Percentiles rank a stretch among this genome's conserved stretches.
These are phyloP conservation scores for Mus spretus DNA, from an alignment of 2,797 vertebrate species.

Conservation along the genomic window DNA sequence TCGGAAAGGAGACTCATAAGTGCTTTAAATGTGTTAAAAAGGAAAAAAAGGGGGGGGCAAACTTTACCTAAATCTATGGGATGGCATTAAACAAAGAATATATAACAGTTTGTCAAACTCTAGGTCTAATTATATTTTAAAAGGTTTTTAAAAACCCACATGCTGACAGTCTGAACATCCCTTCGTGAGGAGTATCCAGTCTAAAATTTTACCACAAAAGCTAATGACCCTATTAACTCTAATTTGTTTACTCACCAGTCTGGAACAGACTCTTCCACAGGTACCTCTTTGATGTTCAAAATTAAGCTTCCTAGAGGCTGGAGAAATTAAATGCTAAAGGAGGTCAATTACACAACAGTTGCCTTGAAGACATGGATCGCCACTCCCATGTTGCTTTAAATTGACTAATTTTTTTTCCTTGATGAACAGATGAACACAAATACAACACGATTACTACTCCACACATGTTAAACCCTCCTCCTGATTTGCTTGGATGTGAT, in stretches of 20 bases:
- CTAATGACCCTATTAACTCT: slow-evolving; percentile 90
- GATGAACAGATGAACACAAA: slow-evolving; percentile 85
- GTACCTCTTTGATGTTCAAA: slow-evolving; percentile 90
- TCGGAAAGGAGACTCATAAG: slow-evolving; percentile 39
- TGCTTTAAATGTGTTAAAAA: slow-evolving; percentile 58
- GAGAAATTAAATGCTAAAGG: slow-evolving; percentile 90
- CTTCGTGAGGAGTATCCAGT: slow-evolving; percentile 85
- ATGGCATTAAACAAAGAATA: slow-evolving; percentile 76
- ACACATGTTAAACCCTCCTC: slow-evolving; percentile 79
- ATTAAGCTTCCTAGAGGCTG: slow-evolving; percentile 89
- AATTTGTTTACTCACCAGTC: slow-evolving; percentile 91
- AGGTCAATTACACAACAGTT: slow-evolving; percentile 89
- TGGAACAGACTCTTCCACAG: slow-evolving; percentile 90
- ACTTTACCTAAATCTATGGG: slow-evolving; percentile 71
- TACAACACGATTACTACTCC: slow-evolving; percentile 80
- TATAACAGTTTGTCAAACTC: slow-evolving; percentile 82
- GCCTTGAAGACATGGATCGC: slow-evolving; percentile 87
- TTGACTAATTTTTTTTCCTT: slow-evolving; percentile 75
- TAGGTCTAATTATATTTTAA: slow-evolving; percentile 86
- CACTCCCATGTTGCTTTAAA: slow-evolving; percentile 85
- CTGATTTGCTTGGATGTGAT: slow-evolving; percentile 80
- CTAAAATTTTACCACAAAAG: slow-evolving; percentile 89
- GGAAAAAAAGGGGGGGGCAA: slow-evolving; percentile 18
- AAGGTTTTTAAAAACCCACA: slow-evolving; percentile 62
- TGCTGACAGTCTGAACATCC: slow-evolving; percentile 82